These are phyloP conservation scores for Percopsis transmontana DNA, from an alignment of 2,113 vertebrate species.

Conservation along the genomic window DNA sequence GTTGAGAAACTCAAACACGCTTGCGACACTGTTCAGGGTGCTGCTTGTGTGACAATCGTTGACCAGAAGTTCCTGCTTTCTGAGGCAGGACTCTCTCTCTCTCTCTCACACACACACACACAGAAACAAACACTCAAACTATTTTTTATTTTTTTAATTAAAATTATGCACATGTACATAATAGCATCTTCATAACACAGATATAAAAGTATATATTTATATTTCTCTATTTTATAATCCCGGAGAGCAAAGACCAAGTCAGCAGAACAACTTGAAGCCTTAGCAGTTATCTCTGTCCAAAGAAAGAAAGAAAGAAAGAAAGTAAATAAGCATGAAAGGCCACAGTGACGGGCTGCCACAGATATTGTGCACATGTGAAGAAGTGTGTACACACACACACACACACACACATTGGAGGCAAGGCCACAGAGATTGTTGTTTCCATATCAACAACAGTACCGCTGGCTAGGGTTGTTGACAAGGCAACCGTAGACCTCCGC, in stretches of 20 bases:
- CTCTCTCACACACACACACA: neutral
- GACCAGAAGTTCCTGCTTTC: neutral
- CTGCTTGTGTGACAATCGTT: too few relatives aligned
- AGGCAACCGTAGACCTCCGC: constrained; percentile 56
- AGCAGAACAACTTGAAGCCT: constrained; percentile 74
- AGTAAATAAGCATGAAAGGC: constrained; percentile 68
- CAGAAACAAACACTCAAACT: constrained; percentile 1
- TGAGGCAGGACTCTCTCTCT: neutral
- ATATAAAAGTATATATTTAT: constrained; percentile 68
- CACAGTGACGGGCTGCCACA: constrained; percentile 75
- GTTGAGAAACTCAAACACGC: too few relatives aligned
- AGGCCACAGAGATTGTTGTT: too few relatives aligned
- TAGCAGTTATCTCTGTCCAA: constrained; percentile 66
- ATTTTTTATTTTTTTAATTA: constrained; percentile 46
- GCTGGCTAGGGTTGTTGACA: constrained; percentile 76
- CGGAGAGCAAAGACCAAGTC: constrained; percentile 77
- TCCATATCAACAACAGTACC: constrained; percentile 84
- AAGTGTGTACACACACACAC: constrained; percentile 55
- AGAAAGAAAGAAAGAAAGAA: constrained; percentile 46
- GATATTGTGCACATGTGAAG: constrained; percentile 63
- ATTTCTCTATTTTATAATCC: constrained; percentile 64
- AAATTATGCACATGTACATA: constrained; percentile 72
- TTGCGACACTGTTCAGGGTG: too few relatives aligned
- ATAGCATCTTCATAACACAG: constrained; percentile 81
- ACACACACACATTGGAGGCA: neutral